Conservation (phyloP, 2,113 vertebrate genomes). For the Seriola aureovittata region DNA sequence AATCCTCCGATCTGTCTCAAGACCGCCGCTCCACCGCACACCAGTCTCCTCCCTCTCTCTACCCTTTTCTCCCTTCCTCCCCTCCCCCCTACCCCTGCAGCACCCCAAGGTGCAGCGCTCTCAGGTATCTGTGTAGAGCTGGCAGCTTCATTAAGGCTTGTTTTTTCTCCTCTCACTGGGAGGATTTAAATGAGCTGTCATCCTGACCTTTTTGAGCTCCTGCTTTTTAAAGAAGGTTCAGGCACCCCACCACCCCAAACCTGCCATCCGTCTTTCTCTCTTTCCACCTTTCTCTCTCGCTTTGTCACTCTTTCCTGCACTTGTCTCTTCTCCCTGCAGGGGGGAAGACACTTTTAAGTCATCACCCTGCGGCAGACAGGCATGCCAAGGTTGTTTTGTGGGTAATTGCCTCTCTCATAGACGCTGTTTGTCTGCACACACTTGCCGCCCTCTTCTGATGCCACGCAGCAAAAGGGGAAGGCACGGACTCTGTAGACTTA, state of each 20-base stretch:
- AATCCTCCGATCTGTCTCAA: constrained; percentile 38
- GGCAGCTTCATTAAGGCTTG: constrained; percentile 82
- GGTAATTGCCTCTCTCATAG: constrained; percentile 83
- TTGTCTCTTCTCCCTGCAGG: constrained; percentile 69
- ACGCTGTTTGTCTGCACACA: constrained; percentile 70
- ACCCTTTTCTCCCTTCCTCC: constrained; percentile 21
- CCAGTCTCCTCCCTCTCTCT: constrained; percentile 10
- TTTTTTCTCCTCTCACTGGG: constrained; percentile 68
- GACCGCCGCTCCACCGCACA: constrained; percentile 31
- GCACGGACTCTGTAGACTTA: constrained; percentile 74
- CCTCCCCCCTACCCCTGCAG: constrained; percentile 48
- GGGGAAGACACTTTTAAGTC: constrained; percentile 78
- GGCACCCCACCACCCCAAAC: constrained; percentile 41
- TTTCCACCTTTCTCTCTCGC: constrained; percentile 69
- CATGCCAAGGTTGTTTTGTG: constrained; percentile 83
- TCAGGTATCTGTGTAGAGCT: constrained; percentile 76
- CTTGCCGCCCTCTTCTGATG: constrained; percentile 68
- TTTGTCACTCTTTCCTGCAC: constrained; percentile 76
- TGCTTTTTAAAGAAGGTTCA: constrained; percentile 76
- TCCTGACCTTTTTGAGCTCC: constrained; percentile 85
- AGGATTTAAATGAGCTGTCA: constrained; percentile 88
- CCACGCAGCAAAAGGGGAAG: constrained; percentile 68
- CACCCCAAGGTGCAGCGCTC: constrained; percentile 72
- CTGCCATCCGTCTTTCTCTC: constrained; percentile 58
- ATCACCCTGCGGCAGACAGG: constrained; percentile 77